Evolutionary conservation across 2,888 invertebrate genomes (phyloP), one percentile per base, ranked within the genome.

Genomic region (Perizoma flavofasciatum): DNA sequence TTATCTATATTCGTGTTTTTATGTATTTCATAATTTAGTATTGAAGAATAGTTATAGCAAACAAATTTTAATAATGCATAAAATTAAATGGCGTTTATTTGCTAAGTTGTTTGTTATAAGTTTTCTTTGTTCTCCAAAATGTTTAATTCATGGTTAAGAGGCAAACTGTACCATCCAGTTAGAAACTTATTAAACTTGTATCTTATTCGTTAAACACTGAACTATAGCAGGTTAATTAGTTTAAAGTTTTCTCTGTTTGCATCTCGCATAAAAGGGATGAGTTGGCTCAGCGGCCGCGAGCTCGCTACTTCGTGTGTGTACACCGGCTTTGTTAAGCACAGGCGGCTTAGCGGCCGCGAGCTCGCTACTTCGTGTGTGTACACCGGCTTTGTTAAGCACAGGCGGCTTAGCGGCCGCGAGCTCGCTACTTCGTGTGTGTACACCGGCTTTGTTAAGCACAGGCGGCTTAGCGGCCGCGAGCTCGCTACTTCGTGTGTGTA

Each of bases 271-370:
- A 43, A 40, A 33, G 40, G 33, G 55, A 48, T 43, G 37, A 54
- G 61, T 61, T 61, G 39, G 39, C 54, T 62, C 55, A 55, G 54
- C 40, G 55, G 54, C 44, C 39, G 34, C 34, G 8, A 46, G 55
- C 51, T 50, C 33, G 22, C 33, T 50, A 44, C 45, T 47, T 33
- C 39, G 41, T 46, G 54, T 57, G 49, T 37, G 22, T 45, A 43
- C 34, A 43, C 8, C 51, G 44, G 51, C 43, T 51, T 51, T 46
- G 10, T 6, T 39, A 11, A 37, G n/a, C 43, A 40, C 44, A 49
- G 39, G 22, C 11, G 39, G 52, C 58, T 44, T 43, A 37, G 54
- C 40, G 55, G 54, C 44, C 39, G 34, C 34, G 8, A 46, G 55
- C 51, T 50, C 33, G 22, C 33, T 50, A 44, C 45, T 47, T 33